These are phyloP conservation scores for Brienomyrus brachyistius DNA, from an alignment of 2,113 vertebrate species.

Conservation along the genomic window DNA sequence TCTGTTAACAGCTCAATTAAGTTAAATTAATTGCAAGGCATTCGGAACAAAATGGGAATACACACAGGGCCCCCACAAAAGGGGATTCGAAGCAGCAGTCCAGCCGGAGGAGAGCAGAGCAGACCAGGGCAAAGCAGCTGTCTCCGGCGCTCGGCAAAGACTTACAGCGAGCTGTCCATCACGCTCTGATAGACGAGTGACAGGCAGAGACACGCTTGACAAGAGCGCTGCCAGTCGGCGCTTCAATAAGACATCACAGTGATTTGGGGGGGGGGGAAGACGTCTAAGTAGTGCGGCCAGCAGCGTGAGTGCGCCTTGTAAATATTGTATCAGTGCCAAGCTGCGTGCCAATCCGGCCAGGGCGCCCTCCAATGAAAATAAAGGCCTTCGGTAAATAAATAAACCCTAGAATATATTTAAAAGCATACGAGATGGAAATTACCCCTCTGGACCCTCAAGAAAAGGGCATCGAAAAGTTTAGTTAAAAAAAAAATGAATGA, in stretches of 20 bases:
- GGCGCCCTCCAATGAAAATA: slow-evolving; percentile 12
- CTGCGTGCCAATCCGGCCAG: not conserved
- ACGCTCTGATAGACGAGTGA: slow-evolving; percentile 21
- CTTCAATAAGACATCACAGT: slow-evolving; percentile 40
- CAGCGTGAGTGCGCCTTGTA: not conserved
- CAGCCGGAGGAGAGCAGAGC: not conserved
- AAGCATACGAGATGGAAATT: slow-evolving; percentile 61
- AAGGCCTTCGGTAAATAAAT: slow-evolving; percentile 43
- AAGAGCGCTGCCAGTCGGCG: slow-evolving; percentile 19
- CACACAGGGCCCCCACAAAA: not conserved
- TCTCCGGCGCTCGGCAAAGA: not conserved
- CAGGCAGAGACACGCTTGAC: slow-evolving; percentile 19
- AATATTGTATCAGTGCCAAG: slow-evolving; percentile 19
- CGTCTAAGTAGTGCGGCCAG: slow-evolving; percentile 26
- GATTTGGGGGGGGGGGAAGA: slow-evolving; percentile 17
- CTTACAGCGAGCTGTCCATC: slow-evolving; percentile 21
- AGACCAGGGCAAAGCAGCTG: not conserved
- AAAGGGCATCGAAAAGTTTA: slow-evolving; percentile 52
- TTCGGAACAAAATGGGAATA: not conserved
- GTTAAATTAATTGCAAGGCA: not conserved
- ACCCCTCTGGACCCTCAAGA: slow-evolving; percentile 59
- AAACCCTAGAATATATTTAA: slow-evolving; percentile 38
- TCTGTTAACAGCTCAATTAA: slow-evolving; percentile 10
- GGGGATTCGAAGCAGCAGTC: not conserved
- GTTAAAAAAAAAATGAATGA: slow-evolving; percentile 24